phyloP scores from a whole-genome alignment of 2,797 vertebrate genomes.

The Vultur gryphus region DNA sequence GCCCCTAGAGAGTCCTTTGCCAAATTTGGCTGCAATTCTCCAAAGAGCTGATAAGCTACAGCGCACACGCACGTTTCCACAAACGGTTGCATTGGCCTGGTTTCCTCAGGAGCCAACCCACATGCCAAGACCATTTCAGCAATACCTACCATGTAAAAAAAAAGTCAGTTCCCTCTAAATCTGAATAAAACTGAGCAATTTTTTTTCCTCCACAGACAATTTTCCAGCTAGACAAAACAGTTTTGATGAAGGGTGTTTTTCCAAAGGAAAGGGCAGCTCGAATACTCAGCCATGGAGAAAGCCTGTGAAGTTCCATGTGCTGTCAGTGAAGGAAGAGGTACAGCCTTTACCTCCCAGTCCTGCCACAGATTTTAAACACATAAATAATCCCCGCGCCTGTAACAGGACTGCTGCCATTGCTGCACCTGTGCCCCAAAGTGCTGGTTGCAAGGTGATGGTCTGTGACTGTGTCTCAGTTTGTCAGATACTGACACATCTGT shows the following conservation, averaged over 20 bases:
- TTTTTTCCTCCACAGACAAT: too few relatives aligned
- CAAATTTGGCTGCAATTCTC: not conserved
- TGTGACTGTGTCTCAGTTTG: not conserved
- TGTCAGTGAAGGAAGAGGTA: not conserved
- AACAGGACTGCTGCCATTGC: not conserved
- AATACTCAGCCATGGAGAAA: not conserved
- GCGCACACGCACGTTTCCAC: fast-evolving
- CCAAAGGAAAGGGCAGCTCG: not conserved
- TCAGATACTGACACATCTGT: not conserved
- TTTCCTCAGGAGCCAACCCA: not conserved
- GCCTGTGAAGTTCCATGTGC: not conserved
- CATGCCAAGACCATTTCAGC: not conserved
- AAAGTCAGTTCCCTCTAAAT: not conserved
- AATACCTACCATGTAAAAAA: not conserved
- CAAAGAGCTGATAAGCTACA: not conserved
- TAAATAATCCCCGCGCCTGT: not conserved
- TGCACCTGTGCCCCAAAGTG: not conserved
- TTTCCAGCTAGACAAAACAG: not conserved
- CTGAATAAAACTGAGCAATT: not conserved
- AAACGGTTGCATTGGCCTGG: fast-evolving
- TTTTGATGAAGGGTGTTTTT: not conserved
- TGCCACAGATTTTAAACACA: not conserved
- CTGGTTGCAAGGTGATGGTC: not conserved
- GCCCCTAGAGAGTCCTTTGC: not conserved
- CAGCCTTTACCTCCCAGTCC: not conserved